Evolutionary conservation across 2,113 vertebrate species (phyloP).

Genomic region (Tragelaphus strepsiceros): DNA sequence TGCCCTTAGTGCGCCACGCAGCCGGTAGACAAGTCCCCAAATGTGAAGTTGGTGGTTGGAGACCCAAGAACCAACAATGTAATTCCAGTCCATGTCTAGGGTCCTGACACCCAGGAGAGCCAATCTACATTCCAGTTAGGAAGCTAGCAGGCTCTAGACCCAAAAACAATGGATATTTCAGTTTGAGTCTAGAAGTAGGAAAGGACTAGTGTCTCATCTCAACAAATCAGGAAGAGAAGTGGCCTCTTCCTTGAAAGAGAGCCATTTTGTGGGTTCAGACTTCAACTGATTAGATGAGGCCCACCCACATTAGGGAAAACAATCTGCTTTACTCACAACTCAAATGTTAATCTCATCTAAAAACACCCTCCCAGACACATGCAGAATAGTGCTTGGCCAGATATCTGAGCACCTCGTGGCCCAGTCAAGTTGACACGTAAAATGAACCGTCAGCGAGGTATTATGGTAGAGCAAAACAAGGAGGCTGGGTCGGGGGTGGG

Average conservation of each 20-base stretch:
- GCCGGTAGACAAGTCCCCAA: background rate
- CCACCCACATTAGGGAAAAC: background rate
- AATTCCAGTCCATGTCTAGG: background rate
- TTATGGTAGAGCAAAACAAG: background rate
- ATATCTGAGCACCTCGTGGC: background rate
- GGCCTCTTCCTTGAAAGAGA: background rate
- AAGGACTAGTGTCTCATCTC: background rate
- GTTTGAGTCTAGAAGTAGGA: background rate
- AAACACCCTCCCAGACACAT: background rate
- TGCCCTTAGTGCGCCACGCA: too few species aligned
- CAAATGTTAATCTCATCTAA: background rate
- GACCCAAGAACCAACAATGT: background rate
- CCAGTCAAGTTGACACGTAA: background rate
- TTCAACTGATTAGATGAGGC: background rate
- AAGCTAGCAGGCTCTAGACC: background rate
- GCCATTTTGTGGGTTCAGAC: background rate
- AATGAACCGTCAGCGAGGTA: background rate
- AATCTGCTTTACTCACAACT: background rate
- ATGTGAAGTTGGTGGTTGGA: background rate
- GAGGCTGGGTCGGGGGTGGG: rapidly evolving
- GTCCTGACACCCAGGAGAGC: background rate
- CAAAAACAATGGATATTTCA: background rate
- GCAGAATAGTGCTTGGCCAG: background rate
- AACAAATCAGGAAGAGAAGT: background rate
- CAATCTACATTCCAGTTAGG: background rate